Base-by-base conservation (phyloP, 37 sponge, comb jelly and placozoan species). In the Mnemiopsis leidyi region DNA sequence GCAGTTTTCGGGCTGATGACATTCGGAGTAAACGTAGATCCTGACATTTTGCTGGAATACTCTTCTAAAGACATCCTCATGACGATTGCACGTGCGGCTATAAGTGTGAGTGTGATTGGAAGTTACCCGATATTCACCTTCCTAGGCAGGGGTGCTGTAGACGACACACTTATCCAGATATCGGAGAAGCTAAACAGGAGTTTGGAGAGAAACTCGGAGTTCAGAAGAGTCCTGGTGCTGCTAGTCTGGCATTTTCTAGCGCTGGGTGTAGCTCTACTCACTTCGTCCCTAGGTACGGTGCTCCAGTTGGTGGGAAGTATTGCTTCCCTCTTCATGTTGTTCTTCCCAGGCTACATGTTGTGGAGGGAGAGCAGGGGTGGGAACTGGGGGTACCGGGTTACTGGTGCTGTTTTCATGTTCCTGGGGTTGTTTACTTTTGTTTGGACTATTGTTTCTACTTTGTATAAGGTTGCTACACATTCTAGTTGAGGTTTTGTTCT, bases 111-210 rank as follows among this genome's bases (percentile, higher is more conserved):
- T 5, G 82, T 79, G 1, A 79, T 79, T 3, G 82, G 31, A 9
- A 79, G 82, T 79, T 79, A 79, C 37, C 82, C 82, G 31, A 79
- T 79, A 79, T 79, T 79, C 34, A 5, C 21, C 23, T 79, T 36
- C 82, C 82, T 79, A 23, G 82, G 82, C 2, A 34, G 82, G 7
- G 20, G 23, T 79, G 82, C 82, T 32, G 13, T 79, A 23, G 82
- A 79, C 29, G 82, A 79, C 36, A 79, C 82, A 5, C 32, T 79
- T 7, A 2, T 32, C 3, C 82, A 79, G 37, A 35, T 35, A 1
- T 34, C 23, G 1, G 36, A 32, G 1, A 33, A 33, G 37, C 21
- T 79, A 34, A 20, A 7, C 33, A 1, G 32, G 36, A 1, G 34
- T 5, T 1, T 79, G 82, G 36, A 16, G 31, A 13, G 23, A 1